A percentile compares a stretch with the other conserved stretches of the same genome.
These are phyloP conservation scores for Pristis pectinata DNA, from an alignment of 2,797 vertebrate species.

Conservation along the genomic window DNA sequence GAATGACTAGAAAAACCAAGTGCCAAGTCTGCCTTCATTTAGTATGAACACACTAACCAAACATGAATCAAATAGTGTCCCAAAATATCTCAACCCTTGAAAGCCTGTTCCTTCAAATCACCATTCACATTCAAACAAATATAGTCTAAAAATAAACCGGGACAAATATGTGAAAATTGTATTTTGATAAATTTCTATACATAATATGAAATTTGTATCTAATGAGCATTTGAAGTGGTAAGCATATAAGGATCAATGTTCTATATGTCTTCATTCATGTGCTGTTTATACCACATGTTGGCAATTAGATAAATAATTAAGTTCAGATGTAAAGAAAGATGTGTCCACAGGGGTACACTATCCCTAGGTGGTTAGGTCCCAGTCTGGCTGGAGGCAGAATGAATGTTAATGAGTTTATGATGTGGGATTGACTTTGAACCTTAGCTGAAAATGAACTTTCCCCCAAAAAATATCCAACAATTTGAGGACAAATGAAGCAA, in stretches of 20 bases:
- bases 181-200: not conserved
- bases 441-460: not conserved
- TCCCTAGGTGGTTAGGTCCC: not conserved
- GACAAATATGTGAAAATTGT: not conserved
- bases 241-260: not conserved
- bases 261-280: not conserved
- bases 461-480: not conserved
- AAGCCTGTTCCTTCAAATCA: not conserved
- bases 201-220: not conserved
- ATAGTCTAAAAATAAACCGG: not conserved
- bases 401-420: not conserved
- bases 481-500: not conserved
- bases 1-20: not conserved
- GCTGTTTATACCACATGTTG: constrained; percentile 19
- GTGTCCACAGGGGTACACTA: not conserved
- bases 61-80: not conserved
- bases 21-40: not conserved
- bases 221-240: not conserved
- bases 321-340: constrained; percentile 27
- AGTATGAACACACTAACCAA: not conserved
- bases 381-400: not conserved
- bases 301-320: not conserved
- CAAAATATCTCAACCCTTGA: not conserved
- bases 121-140: not conserved
- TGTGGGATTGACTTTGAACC: constrained; percentile 24